Conservation (phyloP, 2,888 invertebrate genomes). For the Dynastes tityus region DNA sequence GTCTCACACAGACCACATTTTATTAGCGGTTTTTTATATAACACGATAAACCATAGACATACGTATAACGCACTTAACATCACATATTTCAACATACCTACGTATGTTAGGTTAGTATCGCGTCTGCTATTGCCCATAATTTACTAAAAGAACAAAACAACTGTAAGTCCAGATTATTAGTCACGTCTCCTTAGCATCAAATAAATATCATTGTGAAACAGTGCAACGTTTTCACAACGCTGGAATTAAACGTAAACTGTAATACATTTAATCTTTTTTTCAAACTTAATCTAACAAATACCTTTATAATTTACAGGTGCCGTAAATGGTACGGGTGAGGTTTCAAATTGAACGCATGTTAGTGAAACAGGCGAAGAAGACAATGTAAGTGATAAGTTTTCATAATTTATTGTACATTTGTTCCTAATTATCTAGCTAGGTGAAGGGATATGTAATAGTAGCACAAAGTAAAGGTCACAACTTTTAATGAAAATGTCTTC, state of each 20-base stretch:
- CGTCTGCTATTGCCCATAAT: slow-evolving; percentile 7
- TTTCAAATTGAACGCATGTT: slow-evolving; percentile 43
- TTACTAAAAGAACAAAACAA: slow-evolving; percentile 41
- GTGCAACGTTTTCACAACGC: slow-evolving; percentile 5
- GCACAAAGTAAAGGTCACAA: no score
- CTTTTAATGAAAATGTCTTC: no score
- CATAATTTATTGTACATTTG: not conserved
- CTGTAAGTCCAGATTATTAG: slow-evolving; percentile 34
- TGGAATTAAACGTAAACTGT: slow-evolving; percentile 31
- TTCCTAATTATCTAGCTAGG: no score
- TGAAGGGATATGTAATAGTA: no score
- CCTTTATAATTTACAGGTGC: slow-evolving; percentile 47
- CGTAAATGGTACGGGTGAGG: slow-evolving; percentile 6
- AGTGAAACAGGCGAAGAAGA: slow-evolving; percentile 23
- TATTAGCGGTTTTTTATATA: slow-evolving; percentile 36
- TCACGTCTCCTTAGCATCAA: slow-evolving; percentile 37
- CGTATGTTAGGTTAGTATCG: slow-evolving; percentile 29
- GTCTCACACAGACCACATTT: slow-evolving; percentile 35
- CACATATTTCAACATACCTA: slow-evolving; percentile 10
- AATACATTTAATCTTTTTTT: slow-evolving; percentile 17
- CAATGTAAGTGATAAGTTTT: slow-evolving; percentile 44
- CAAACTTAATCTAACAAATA: slow-evolving; percentile 22
- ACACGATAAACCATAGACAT: slow-evolving; percentile 2
- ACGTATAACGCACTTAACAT: not conserved
- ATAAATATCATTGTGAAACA: slow-evolving; percentile 34